phyloP scores from a whole-genome alignment of 2,797 vertebrate species.

The Fistularia commersonii region DNA sequence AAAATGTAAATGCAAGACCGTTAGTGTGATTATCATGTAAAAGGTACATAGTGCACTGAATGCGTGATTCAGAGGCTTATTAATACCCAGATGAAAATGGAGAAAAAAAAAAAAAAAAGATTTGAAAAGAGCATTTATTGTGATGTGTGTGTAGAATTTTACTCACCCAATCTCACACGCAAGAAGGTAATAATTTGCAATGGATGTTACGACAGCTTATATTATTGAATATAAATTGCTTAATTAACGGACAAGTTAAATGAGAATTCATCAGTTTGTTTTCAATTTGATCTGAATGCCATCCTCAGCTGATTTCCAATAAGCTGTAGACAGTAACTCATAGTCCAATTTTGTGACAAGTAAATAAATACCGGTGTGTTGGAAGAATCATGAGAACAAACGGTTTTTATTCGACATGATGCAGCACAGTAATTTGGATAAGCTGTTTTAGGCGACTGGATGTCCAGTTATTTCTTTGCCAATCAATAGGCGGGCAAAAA shows the following conservation, averaged over 20 bases:
- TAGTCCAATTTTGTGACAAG: slow-evolving; percentile 13
- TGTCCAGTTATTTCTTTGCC: slow-evolving; percentile 55
- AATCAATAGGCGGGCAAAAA: slow-evolving; percentile 59
- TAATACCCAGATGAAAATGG: too few species aligned
- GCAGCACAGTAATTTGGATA: slow-evolving; percentile 51
- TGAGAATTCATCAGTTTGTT: slow-evolving; percentile 38
- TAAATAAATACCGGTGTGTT: slow-evolving; percentile 23
- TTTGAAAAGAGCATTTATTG: too few species aligned
- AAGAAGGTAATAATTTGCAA: too few species aligned
- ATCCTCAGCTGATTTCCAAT: slow-evolving; percentile 40
- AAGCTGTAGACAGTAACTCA: slow-evolving; percentile 45
- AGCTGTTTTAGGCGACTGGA: slow-evolving; percentile 50
- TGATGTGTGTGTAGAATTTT: too few species aligned
- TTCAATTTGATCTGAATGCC: slow-evolving; percentile 44
- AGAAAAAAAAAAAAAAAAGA: too few species aligned
- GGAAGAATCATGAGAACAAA: slow-evolving; percentile 21
- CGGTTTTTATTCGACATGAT: slow-evolving; percentile 44
- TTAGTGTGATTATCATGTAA: too few species aligned
- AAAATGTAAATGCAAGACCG: too few species aligned
- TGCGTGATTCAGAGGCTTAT: too few species aligned
- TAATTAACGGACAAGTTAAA: slow-evolving; percentile 41
- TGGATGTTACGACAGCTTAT: too few species aligned
- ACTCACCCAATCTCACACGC: too few species aligned
- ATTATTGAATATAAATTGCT: slow-evolving; percentile 55
- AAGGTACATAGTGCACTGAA: too few species aligned